Evolutionary conservation across 1,140 invertebrate genomes (phyloP), one percentile per base, ranked within the genome.

Genomic region (Trichonephila clavipes): DNA sequence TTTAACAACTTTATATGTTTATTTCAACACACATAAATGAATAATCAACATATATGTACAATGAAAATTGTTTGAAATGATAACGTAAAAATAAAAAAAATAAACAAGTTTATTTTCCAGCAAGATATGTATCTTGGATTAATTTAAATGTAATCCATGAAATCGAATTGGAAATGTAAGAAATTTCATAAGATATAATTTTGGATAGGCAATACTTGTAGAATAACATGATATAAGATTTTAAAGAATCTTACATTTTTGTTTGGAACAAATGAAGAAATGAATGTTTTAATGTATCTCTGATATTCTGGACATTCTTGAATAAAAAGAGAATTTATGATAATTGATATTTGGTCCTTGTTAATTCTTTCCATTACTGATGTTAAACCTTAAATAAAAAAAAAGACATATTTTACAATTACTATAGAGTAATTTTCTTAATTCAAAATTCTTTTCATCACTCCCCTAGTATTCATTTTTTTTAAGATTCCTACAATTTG

Each of bases 241-340:
- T 66, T n/a, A 24, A 24, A 69, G n/a, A 69, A 21, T 40, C 44
- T 82, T 85, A 92, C 90, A 4, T 40, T 69, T 86, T 85, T 85
- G 4, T 85, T 59, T 2, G 81, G 90, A 44, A n/a, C 19, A 28
- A 92, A 34, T 12, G 61, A 24, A 3, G 90, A 64, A 1, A 85
- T 34, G 51, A 66, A 92, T 58, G 59, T 85, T 58, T 92, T 85
- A 5, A 92, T 8, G 21, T 85, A 64, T 19, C n/a, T 18, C 28
- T 85, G 77, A 58, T 85, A 92, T 66, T 92, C 90, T 12, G 62
- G 51, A 66, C 21, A 92, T 28, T 92, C 62, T 85, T 86, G 24
- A 24, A 92, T 92, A 69, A 92, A 85, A 85, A 64, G 61, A 69
- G 77, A 85, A 44, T 69, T 83, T 19, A 28, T 18, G 12, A 92